Evolutionary conservation across 2,113 vertebrate genomes (phyloP), one percentile per base, ranked within the genome.

Genomic region (Elephas maximus): DNA sequence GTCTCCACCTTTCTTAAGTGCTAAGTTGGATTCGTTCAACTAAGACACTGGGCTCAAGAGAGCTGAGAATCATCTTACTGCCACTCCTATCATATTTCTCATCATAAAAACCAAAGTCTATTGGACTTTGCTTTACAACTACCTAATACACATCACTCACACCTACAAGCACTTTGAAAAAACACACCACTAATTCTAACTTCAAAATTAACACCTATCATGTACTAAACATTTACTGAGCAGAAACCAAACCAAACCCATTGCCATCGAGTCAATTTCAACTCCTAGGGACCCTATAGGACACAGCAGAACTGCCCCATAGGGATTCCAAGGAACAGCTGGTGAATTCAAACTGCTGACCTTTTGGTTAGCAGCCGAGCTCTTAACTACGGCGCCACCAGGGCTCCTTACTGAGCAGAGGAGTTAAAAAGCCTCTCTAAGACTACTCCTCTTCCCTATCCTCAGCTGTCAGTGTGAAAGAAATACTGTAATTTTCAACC

Each of bases 371-470:
- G 53, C 53, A 57, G 53, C 53, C 53, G 1, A 57, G 53, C 53
- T 57, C 53, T 57, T 57, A 57, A 57, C 53, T 14, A 57, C 53
- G 3, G 53, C 53, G 15, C 53, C 53, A 57, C 53, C 53, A 57
- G 53, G 11, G 53, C 15, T 17, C 53, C 53, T 48, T 7, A 48
- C 6, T 8, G 48, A 48, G 48, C 48, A 48, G 7, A 48, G 9
- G 0, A 28, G 60, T 10, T 8, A 9, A 69, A 63, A 37, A 71
- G 26, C 6, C 20, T 0, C 41, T 0, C 15, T 0, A 20, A 20
- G 23, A 21, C 30, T 4, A 30, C 1, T 1, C n/a, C 15, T 12
- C 10, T 37, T 33, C 63, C 62, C 45, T 67, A 2, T 10, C 80
- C 62, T 77, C 53, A 78, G 8, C 6, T 63, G 8, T 76, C 24